Evolutionary conservation across 37 sponge, comb jelly and placozoan species (phyloP).

Genomic region (Geodia barretti): DNA sequence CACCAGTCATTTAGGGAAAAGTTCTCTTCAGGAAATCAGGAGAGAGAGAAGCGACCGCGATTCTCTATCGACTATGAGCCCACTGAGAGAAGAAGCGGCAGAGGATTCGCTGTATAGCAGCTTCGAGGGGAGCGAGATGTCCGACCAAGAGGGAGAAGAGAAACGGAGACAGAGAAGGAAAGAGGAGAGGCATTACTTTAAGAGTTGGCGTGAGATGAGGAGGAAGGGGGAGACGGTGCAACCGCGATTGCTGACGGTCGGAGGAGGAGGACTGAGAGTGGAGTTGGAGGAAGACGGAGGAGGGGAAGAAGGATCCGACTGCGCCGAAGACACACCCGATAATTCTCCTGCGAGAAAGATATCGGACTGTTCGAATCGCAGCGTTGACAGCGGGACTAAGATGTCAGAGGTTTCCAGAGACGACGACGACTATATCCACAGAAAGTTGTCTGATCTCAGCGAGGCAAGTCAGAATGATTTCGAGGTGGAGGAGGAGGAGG

Average conservation of each 20-base stretch:
- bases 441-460: constrained; percentile 11
- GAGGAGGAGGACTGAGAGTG: no score
- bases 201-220: no score
- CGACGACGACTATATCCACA: neutral
- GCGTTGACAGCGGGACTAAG: constrained; percentile 22
- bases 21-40: no score
- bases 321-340: no score
- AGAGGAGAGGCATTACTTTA: neutral
- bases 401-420: constrained; percentile 16
- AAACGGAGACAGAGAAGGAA: neutral
- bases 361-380: constrained; percentile 29
- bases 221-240: no score
- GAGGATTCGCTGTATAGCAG: constrained; percentile 7
- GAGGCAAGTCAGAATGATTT: neutral
- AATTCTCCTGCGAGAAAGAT: constrained; percentile 20
- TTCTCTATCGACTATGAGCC: constrained; percentile 9
- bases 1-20: no score
- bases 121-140: neutral
- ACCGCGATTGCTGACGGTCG: no score
- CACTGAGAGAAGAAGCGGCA: constrained; percentile 15
- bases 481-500: neutral
- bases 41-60: no score
- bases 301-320: neutral
- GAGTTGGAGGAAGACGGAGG: constrained; percentile 7
- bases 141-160: neutral